Evolutionary conservation across 2,113 vertebrate genomes (phyloP).

Genomic region (Corythornis madagascariensis): DNA sequence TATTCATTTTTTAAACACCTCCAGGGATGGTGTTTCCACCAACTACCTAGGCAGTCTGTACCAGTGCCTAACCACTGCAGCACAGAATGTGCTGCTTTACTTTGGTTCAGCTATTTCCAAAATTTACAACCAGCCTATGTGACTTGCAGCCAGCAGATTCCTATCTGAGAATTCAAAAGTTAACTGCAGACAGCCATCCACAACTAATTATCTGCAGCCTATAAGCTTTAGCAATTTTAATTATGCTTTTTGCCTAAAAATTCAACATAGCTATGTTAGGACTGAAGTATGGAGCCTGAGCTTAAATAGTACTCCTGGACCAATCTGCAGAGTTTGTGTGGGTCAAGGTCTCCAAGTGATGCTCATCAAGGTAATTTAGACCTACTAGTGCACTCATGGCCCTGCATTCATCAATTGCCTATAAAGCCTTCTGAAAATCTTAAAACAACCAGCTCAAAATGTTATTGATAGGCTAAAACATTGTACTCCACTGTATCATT

Average conservation of each 20-base stretch:
- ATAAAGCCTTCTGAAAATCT: constrained; percentile 7
- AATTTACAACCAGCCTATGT: not conserved
- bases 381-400: not conserved
- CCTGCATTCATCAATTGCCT: not conserved
- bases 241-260: not conserved
- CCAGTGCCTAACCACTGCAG: no score
- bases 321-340: not conserved
- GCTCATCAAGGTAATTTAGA: not conserved
- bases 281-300: not conserved
- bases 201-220: not conserved
- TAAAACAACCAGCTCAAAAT: not conserved
- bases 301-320: not conserved
- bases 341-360: not conserved
- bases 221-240: not conserved
- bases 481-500: not conserved
- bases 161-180: not conserved
- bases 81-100: not conserved
- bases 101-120: not conserved
- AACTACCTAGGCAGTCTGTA: no score
- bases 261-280: not conserved
- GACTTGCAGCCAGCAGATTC: not conserved
- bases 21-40: no score
- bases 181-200: not conserved
- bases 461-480: not conserved
- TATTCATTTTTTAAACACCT: no score